Evolutionary conservation across 2,797 vertebrate species (phyloP).

Genomic region (Orestias chungarensis): DNA sequence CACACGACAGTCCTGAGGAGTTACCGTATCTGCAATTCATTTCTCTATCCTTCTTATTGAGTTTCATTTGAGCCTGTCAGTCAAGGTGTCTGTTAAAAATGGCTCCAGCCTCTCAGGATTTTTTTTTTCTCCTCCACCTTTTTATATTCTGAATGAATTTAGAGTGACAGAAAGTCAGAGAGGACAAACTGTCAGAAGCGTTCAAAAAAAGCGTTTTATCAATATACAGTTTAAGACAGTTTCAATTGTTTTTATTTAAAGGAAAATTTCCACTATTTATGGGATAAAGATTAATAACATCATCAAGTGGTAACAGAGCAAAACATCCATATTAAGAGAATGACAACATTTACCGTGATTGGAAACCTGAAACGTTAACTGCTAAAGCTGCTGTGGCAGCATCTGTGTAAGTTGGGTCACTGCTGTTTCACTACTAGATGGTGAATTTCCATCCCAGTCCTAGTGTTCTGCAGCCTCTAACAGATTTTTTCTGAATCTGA

Average conservation of each 20-base stretch:
- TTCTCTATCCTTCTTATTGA: constrained; percentile 67
- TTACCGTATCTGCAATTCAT: constrained; percentile 70
- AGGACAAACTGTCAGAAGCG: constrained; percentile 48
- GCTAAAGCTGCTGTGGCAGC: neutral
- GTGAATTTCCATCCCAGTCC: neutral
- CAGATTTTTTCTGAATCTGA: no score
- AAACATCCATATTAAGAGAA: neutral
- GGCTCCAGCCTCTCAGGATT: constrained; percentile 65
- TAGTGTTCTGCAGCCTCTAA: neutral
- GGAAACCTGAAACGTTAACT: neutral
- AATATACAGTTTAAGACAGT: neutral
- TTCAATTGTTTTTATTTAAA: neutral
- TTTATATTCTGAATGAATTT: constrained; percentile 67
- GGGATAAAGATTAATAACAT: no score
- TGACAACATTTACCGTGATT: neutral
- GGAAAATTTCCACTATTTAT: neutral
- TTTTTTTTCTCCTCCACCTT: constrained; percentile 48
- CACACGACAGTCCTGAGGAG: constrained; percentile 39
- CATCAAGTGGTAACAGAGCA: neutral
- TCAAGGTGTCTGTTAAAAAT: constrained; percentile 74
- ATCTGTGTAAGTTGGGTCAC: neutral
- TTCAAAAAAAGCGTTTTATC: constrained; percentile 10
- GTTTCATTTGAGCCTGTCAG: constrained; percentile 80
- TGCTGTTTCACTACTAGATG: neutral
- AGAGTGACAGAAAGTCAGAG: constrained; percentile 63